A percentile compares a stretch with the other conserved stretches of the same genome.
phyloP scores from a whole-genome alignment of 2,113 vertebrate genomes.

The Oplegnathus fasciatus region DNA sequence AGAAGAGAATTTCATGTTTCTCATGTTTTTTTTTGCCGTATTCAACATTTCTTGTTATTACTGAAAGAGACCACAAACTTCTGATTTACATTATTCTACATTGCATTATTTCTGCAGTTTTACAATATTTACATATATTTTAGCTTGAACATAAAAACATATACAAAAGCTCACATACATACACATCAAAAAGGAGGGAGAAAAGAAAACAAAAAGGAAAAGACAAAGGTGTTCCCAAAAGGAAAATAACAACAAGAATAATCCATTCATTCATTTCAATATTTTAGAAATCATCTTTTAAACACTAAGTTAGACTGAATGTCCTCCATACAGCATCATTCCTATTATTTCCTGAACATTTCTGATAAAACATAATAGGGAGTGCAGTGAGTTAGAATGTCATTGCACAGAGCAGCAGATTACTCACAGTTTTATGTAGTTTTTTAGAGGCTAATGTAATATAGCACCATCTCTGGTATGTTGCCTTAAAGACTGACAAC shows the following conservation, averaged over 20 bases:
- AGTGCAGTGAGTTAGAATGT: neutral
- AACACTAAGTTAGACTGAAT: neutral
- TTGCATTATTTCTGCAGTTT: neutral
- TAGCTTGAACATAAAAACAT: neutral
- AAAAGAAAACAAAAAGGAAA: neutral
- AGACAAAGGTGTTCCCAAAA: neutral
- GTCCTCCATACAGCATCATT: neutral
- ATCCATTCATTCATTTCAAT: neutral
- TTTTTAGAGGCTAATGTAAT: constrained; percentile 17
- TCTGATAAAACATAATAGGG: neutral
- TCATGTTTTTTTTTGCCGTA: neutral
- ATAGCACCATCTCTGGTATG: constrained; percentile 22
- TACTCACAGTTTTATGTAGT: neutral
- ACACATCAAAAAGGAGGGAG: too few species aligned
- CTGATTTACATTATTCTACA: neutral
- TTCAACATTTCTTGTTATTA: neutral
- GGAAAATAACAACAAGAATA: neutral
- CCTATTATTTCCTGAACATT: too few species aligned
- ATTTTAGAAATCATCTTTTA: neutral
- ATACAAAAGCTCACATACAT: neutral
- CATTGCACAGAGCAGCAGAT: neutral
- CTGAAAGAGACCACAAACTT: neutral
- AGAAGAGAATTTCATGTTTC: neutral
- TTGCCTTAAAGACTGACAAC: neutral
- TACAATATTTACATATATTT: neutral